Percentiles rank a stretch among this genome's conserved stretches.
Conservation (phyloP, 2,888 invertebrate genomes). For the Coremacera marginata region DNA sequence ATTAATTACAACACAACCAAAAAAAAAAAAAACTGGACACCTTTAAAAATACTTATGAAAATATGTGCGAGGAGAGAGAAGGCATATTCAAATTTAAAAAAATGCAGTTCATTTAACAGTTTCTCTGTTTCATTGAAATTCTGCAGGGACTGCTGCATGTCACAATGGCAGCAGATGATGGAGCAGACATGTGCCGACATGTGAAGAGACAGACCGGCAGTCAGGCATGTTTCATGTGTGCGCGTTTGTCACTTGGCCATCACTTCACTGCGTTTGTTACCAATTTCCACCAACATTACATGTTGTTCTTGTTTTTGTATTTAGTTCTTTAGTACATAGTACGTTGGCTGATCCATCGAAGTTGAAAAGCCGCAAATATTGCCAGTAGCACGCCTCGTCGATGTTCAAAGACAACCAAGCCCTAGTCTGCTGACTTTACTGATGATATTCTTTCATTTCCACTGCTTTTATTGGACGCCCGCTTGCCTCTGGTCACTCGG, state of each 20-base stretch:
- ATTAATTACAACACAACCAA: neutral
- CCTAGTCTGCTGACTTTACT: neutral
- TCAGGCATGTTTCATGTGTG: neutral
- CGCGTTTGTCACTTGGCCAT: slow-evolving; percentile 12
- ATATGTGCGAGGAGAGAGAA: neutral
- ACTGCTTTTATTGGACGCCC: neutral
- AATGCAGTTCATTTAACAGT: neutral
- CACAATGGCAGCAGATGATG: neutral
- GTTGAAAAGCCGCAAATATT: neutral
- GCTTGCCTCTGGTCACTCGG: neutral
- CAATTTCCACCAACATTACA: neutral
- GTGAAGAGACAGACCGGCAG: neutral
- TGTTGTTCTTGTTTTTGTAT: neutral
- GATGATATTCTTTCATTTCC: neutral
- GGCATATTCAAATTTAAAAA: neutral
- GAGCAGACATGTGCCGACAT: neutral
- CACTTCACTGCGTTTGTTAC: slow-evolving; percentile 13
- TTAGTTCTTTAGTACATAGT: neutral
- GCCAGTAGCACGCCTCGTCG: neutral
- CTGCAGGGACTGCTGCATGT: neutral
- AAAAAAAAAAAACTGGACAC: slow-evolving; percentile 5
- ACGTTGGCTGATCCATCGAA: neutral
- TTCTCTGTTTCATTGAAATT: slow-evolving; percentile 19
- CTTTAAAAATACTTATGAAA: neutral
- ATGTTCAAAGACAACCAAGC: neutral